Conservation (phyloP, 2,797 vertebrate genomes). For the Columba guinea region DNA sequence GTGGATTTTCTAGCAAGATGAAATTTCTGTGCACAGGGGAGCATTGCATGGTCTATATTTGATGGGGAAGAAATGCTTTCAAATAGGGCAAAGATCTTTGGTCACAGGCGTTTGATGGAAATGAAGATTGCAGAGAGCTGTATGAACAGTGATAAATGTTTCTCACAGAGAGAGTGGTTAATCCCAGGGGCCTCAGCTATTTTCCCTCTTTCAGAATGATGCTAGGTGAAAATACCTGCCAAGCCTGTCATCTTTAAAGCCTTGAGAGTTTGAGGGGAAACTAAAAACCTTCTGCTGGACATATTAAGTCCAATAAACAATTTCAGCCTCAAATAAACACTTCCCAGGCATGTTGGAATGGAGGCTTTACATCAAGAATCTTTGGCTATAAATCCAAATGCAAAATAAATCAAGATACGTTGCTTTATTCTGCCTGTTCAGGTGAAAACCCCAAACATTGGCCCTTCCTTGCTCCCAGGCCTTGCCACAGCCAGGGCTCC, state of each 20-base stretch:
- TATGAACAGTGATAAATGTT: neutral
- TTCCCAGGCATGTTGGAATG: neutral
- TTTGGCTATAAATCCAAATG: neutral
- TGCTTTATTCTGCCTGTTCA: neutral
- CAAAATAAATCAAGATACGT: neutral
- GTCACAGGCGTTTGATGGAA: neutral
- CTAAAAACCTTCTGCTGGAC: neutral
- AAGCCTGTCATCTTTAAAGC: neutral
- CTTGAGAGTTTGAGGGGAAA: neutral
- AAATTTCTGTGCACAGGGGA: neutral
- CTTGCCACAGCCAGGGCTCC: neutral
- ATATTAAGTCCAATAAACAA: neutral
- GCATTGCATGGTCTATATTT: rapidly evolving
- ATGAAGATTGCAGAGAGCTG: neutral
- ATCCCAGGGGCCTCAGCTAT: neutral
- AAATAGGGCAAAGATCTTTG: neutral
- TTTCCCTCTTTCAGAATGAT: neutral
- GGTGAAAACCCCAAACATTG: neutral
- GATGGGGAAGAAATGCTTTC: neutral
- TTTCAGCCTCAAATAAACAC: neutral
- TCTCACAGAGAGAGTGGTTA: neutral
- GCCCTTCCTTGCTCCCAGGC: neutral
- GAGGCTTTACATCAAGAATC: neutral
- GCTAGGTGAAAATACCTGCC: neutral
- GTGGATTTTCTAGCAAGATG: neutral